A percentile compares a stretch with the other conserved stretches of the same genome.
Conservation (phyloP, 2,888 invertebrate genomes). For the Hoplodrina blanda region DNA sequence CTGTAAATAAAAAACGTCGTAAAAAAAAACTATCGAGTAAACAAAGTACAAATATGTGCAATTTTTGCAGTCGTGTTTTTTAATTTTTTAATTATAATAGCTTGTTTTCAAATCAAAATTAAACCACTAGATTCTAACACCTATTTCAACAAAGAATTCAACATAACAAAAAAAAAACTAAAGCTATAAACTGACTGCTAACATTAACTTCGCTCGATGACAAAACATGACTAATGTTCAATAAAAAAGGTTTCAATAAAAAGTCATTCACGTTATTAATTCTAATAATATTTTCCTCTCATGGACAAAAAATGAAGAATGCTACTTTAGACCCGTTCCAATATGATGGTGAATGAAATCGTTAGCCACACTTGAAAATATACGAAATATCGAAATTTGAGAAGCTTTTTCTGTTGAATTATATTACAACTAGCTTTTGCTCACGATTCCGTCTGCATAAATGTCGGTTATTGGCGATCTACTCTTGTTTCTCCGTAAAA, state of each 20-base stretch:
- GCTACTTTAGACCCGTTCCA: constrained; percentile 32
- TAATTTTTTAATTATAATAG: too few species aligned
- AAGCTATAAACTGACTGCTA: constrained; percentile 48
- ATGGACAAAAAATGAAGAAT: constrained; percentile 67
- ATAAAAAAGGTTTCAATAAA: constrained; percentile 78
- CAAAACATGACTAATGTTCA: constrained; percentile 83
- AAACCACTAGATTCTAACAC: constrained; percentile 9
- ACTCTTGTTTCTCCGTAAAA: too few species aligned
- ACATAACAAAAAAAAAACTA: constrained; percentile 22
- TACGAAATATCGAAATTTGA: too few species aligned
- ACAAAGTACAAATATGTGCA: too few species aligned
- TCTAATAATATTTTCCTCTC: constrained; percentile 71
- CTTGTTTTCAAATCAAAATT: neutral
- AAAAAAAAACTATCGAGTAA: too few species aligned
- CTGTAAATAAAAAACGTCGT: too few species aligned
- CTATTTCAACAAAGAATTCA: constrained; percentile 25
- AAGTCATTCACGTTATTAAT: constrained; percentile 81
- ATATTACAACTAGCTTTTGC: too few species aligned
- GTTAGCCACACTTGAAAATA: constrained; percentile 68
- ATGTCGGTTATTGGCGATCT: too few species aligned
- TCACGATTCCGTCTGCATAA: too few species aligned
- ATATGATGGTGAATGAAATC: constrained; percentile 59
- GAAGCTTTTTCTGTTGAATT: too few species aligned
- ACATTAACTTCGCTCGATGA: constrained; percentile 73
- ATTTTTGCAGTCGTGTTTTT: too few species aligned